Evolutionary conservation across 2,113 vertebrate species (phyloP).

Genomic region (Limanda limanda): DNA sequence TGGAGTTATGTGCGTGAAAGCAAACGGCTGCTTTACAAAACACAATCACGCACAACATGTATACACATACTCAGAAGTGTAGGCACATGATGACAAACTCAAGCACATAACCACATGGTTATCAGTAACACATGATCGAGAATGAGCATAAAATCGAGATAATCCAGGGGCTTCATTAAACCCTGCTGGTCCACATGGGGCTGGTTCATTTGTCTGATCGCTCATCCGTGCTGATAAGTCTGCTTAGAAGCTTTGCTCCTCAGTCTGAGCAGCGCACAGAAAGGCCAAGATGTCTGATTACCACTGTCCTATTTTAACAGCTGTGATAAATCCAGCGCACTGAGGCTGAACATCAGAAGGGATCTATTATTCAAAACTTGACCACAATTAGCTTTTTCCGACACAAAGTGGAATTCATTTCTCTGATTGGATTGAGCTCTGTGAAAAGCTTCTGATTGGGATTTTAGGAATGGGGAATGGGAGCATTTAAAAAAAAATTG

Average conservation of each 20-base stretch:
- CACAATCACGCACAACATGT: not conserved
- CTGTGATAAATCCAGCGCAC: constrained; percentile 27
- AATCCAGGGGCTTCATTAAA: constrained; percentile 16
- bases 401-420: constrained; percentile 29
- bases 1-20: not conserved
- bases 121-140: constrained; percentile 1
- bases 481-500: too few relatives aligned
- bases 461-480: too few relatives aligned
- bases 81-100: not conserved
- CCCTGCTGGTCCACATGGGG: not conserved
- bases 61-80: not conserved
- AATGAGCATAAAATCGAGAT: not conserved
- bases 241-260: constrained; percentile 17
- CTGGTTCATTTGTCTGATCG: constrained; percentile 30
- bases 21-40: not conserved
- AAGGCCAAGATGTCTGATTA: constrained; percentile 24
- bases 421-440: not conserved
- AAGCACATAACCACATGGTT: not conserved
- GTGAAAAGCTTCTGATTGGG: not conserved
- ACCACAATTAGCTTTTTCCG: constrained; percentile 6
- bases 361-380: not conserved
- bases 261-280: constrained; percentile 7
- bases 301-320: constrained; percentile 35
- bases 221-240: constrained; percentile 9
- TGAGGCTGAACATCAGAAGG: not conserved